phyloP scores from a whole-genome alignment of 2,797 vertebrate genomes.

The Arnoldichthys spilopterus region DNA sequence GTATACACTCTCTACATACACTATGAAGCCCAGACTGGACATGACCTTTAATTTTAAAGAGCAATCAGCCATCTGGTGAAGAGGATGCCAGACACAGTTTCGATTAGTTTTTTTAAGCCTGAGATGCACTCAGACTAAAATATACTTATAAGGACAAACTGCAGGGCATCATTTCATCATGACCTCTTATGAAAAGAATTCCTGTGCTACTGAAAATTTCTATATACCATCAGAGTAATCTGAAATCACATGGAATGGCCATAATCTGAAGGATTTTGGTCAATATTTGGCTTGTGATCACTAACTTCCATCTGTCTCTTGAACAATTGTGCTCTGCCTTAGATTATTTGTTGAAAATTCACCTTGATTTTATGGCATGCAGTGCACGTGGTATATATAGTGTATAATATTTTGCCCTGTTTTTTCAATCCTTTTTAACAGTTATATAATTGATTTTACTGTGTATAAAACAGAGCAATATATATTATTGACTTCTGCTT shows the following conservation, averaged over 20 bases:
- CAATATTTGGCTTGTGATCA: constrained; percentile 56
- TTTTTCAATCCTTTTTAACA: neutral
- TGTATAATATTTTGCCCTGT: neutral
- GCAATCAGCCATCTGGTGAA: constrained; percentile 12
- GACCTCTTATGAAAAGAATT: constrained; percentile 39
- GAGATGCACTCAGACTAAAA: neutral
- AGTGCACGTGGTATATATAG: neutral
- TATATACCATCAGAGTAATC: constrained; percentile 67
- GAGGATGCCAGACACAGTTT: neutral
- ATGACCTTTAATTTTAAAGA: constrained; percentile 21
- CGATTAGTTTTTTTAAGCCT: neutral
- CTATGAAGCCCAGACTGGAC: neutral
- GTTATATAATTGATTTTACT: neutral
- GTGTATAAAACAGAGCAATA: neutral
- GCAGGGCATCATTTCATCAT: constrained; percentile 13
- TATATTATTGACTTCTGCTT: too few species aligned
- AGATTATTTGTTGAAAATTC: neutral
- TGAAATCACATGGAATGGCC: constrained; percentile 64
- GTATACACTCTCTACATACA: neutral
- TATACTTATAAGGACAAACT: constrained; percentile 5
- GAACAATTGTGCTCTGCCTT: neutral
- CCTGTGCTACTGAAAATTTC: constrained; percentile 57
- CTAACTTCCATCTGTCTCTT: constrained; percentile 2
- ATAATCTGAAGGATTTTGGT: constrained; percentile 75
- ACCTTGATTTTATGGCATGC: neutral